These are phyloP conservation scores for Poecilia picta DNA, from an alignment of 2,797 vertebrate genomes.

Conservation along the genomic window DNA sequence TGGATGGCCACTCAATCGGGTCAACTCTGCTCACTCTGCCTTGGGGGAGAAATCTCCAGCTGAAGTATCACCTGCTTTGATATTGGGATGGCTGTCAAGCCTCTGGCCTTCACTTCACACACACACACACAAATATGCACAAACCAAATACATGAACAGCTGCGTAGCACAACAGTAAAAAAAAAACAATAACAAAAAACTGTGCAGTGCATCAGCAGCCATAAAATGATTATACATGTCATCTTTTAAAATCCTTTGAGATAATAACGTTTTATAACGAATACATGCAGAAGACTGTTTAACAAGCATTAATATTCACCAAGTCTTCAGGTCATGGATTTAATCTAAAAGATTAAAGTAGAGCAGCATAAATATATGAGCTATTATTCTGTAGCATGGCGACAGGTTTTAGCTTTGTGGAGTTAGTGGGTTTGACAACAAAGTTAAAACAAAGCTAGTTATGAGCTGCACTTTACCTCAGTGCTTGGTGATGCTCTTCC, in stretches of 20 bases:
- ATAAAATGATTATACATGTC: constrained; percentile 4
- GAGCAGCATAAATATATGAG: constrained; percentile 39
- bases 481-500: constrained; percentile 30
- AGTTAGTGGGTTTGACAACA: constrained; percentile 47
- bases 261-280: constrained; percentile 16
- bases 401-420: constrained; percentile 17
- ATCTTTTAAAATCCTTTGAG: constrained; percentile 20
- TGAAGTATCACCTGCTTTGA: constrained; percentile 73
- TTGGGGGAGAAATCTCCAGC: constrained; percentile 60
- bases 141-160: constrained; percentile 7
- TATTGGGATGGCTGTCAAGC: constrained; percentile 51
- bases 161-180: constrained; percentile 1
- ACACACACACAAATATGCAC: constrained; percentile 7
- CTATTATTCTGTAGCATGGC: constrained; percentile 40
- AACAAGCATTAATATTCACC: constrained; percentile 34
- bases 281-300: constrained; percentile 12
- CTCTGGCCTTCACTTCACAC: constrained; percentile 29
- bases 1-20: constrained; percentile 70
- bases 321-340: constrained; percentile 29
- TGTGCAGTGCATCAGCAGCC: not conserved
- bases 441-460: constrained; percentile 34
- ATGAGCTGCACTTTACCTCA: constrained; percentile 46
- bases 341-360: constrained; percentile 60
- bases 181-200: no score
- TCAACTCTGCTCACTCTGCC: constrained; percentile 65